These are phyloP conservation scores for Holcopasites calliopsidis DNA, from an alignment of 1,140 invertebrate genomes.

Conservation along the genomic window DNA sequence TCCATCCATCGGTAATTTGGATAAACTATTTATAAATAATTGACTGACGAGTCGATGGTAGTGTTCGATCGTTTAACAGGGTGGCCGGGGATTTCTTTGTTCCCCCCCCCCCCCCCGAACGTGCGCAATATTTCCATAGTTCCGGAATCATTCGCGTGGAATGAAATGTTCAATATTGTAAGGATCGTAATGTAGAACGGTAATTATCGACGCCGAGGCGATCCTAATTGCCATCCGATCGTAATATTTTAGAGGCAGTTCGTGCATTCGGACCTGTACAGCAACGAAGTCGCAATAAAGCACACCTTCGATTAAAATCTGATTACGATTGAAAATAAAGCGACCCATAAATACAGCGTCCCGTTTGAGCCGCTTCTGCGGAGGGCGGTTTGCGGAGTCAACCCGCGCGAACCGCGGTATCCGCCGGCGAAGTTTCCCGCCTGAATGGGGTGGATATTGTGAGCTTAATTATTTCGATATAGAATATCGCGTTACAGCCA, in stretches of 20 bases:
- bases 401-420: not conserved
- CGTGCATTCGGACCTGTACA: not conserved
- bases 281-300: not conserved
- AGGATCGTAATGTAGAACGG: too few relatives aligned
- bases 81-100: not conserved
- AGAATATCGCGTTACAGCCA: conserved; percentile 57
- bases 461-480: conserved; percentile 56
- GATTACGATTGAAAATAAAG: too few relatives aligned
- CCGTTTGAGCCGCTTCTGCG: not conserved
- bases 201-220: too few relatives aligned
- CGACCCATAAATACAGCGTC: not conserved
- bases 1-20: conserved; percentile 13
- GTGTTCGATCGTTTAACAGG: too few relatives aligned
- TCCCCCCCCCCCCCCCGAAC: not conserved
- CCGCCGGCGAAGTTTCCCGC: conserved; percentile 47
- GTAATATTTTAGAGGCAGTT: not conserved
- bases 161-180: too few relatives aligned
- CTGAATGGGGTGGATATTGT: conserved; percentile 58
- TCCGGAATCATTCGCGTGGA: too few relatives aligned
- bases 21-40: not conserved
- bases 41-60: conserved; percentile 14
- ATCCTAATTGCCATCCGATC: too few relatives aligned
- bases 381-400: not conserved
- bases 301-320: too few relatives aligned
- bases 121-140: too few relatives aligned